Conservation (phyloP, 2,888 invertebrate genomes). For the Volucella inflata region DNA sequence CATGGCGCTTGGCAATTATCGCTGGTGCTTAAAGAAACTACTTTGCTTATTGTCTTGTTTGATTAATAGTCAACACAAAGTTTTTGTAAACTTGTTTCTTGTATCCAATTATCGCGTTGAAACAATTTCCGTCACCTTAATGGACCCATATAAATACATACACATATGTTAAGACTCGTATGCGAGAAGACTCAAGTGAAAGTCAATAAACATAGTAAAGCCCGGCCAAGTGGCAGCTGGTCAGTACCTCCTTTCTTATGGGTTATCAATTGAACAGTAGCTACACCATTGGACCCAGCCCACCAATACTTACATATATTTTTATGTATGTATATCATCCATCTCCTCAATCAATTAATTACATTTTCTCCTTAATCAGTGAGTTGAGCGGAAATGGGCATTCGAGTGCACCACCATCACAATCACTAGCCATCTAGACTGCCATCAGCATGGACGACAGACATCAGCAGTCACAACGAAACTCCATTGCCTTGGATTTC, state of each 20-base stretch:
- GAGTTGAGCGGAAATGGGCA: constrained; percentile 58
- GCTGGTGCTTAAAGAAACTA: background rate
- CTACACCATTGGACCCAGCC: constrained; percentile 42
- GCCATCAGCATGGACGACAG: constrained; percentile 47
- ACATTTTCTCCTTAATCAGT: constrained; percentile 70
- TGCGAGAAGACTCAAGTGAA: constrained; percentile 42
- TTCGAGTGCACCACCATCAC: constrained; percentile 39
- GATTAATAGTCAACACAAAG: background rate
- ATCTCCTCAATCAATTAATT: constrained; percentile 71
- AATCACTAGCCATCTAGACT: constrained; percentile 32
- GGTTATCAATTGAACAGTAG: constrained; percentile 59
- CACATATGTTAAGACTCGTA: constrained; percentile 2
- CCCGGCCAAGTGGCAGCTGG: constrained; percentile 1
- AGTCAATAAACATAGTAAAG: constrained; percentile 44
- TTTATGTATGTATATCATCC: constrained; percentile 41
- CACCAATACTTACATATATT: constrained; percentile 8
- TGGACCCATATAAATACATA: constrained; percentile 12
- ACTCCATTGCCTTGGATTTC: constrained; percentile 61
- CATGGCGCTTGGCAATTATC: background rate
- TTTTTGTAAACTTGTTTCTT: constrained; percentile 5
- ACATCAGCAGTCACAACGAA: constrained; percentile 44
- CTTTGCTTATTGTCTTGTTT: constrained; percentile 5
- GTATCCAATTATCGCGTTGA: background rate
- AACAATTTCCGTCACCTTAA: constrained; percentile 41
- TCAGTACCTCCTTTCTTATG: constrained; percentile 19